Evolutionary conservation across 2,888 invertebrate species (phyloP).

Genomic region (Hemithea aestivaria): DNA sequence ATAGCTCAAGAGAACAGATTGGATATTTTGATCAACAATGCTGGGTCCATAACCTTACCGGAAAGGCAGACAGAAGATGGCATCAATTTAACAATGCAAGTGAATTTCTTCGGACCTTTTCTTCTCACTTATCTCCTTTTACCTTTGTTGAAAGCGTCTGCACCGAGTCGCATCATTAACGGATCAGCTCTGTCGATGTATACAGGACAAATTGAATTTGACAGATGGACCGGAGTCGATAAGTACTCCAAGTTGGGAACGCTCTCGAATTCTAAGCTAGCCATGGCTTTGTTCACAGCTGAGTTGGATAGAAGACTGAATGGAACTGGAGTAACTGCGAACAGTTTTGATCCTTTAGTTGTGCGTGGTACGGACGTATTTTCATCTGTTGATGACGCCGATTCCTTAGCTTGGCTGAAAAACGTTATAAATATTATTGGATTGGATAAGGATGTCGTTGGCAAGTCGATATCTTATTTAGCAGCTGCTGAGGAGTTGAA

Average conservation of each 20-base stretch:
- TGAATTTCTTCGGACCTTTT: slow-evolving; percentile 86
- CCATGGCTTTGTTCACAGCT: slow-evolving; percentile 79
- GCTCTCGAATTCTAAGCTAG: slow-evolving; percentile 76
- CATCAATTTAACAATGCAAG: slow-evolving; percentile 82
- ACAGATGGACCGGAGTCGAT: slow-evolving; percentile 58
- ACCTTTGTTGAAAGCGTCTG: slow-evolving; percentile 70
- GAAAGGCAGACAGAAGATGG: slow-evolving; percentile 80
- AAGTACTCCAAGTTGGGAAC: slow-evolving; percentile 44
- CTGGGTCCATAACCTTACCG: slow-evolving; percentile 68
- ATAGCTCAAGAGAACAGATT: slow-evolving; percentile 56
- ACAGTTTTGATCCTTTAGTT: slow-evolving; percentile 79
- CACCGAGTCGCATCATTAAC: slow-evolving; percentile 81
- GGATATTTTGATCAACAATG: slow-evolving; percentile 79
- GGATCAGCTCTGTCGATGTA: slow-evolving; percentile 81
- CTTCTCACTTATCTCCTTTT: slow-evolving; percentile 83
- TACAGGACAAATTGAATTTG: slow-evolving; percentile 58
- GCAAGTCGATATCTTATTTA: slow-evolving; percentile 51
- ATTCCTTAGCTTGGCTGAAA: no score
- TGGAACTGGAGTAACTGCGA: slow-evolving; percentile 81
- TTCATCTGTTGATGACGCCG: slow-evolving; percentile 36
- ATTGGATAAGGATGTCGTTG: slow-evolving; percentile 55
- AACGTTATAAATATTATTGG: slow-evolving; percentile 50
- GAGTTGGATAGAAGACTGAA: slow-evolving; percentile 77
- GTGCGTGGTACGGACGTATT: slow-evolving; percentile 56
- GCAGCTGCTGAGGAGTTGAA: slow-evolving; percentile 50